Conservation (phyloP, 1,140 invertebrate species). For the Thaumetopoea pityocampa region DNA sequence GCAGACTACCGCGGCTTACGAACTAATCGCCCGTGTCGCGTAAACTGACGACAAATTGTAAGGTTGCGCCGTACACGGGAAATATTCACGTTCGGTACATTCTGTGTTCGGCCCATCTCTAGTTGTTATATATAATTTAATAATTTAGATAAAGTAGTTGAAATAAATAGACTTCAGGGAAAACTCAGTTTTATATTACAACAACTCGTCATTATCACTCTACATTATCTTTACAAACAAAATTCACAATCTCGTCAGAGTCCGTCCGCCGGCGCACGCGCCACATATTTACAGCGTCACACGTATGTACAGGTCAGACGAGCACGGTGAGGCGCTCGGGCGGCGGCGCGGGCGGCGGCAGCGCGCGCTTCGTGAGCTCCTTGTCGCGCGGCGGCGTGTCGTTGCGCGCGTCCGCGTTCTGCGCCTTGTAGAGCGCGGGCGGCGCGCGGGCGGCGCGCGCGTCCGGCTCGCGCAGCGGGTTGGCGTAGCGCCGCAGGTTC, state of each 20-base stretch:
- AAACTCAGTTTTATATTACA: conserved; percentile 39
- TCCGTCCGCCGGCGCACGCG: conserved; percentile 29
- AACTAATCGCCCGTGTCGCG: too few relatives aligned
- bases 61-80: too few relatives aligned
- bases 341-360: conserved; percentile 62
- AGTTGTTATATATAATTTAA: neutral
- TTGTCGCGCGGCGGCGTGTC: conserved; percentile 87
- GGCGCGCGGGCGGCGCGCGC: conserved; percentile 74
- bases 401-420: conserved; percentile 85
- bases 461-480: conserved; percentile 69
- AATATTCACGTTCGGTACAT: neutral
- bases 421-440: conserved; percentile 83
- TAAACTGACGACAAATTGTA: too few relatives aligned
- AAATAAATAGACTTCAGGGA: conserved; percentile 8
- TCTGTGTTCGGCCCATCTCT: neutral
- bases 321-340: conserved; percentile 68
- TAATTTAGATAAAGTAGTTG: neutral
- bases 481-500: conserved; percentile 83
- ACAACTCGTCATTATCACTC: conserved; percentile 35
- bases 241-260: conserved; percentile 36
- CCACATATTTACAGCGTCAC: conserved; percentile 10
- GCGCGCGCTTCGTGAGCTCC: conserved; percentile 85
- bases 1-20: too few relatives aligned
- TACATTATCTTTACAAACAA: conserved; percentile 59
- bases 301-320: conserved; percentile 32